Percentiles rank a stretch among this genome's conserved stretches.
Conservation (phyloP, 2,888 invertebrate species). For the Amiota mariae region DNA sequence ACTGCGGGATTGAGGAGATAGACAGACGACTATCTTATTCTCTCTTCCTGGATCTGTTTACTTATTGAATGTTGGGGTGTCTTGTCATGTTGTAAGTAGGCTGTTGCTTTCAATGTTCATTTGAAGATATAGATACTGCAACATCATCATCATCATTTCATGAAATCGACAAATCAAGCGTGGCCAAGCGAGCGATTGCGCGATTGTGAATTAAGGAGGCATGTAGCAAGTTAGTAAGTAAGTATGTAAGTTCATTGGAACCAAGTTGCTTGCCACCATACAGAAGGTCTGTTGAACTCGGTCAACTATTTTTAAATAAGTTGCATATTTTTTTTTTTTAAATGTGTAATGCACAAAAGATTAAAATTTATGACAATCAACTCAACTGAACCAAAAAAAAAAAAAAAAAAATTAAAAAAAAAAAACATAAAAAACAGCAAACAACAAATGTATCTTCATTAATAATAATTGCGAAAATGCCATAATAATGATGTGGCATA, state of each 20-base stretch:
- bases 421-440: background rate
- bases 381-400: background rate
- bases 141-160: background rate
- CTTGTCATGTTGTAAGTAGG: slow-evolving; percentile 7
- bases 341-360: background rate
- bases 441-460: slow-evolving; percentile 20
- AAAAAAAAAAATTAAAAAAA: background rate
- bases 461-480: slow-evolving; percentile 26
- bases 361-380: slow-evolving; percentile 14
- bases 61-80: background rate
- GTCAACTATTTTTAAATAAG: slow-evolving; percentile 3
- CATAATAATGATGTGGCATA: slow-evolving; percentile 9
- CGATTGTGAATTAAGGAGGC: background rate
- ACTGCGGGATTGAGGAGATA: no score
- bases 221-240: background rate
- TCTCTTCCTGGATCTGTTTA: background rate
- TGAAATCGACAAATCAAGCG: slow-evolving; percentile 25
- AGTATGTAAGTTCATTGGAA: background rate
- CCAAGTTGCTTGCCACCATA: background rate
- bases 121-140: background rate
- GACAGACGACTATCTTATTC: background rate
- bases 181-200: slow-evolving; percentile 6
- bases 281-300: background rate
- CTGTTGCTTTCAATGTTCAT: background rate
- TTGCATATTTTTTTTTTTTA: background rate